Evolutionary conservation across 2,888 invertebrate species (phyloP).

Genomic region (Pseudococcus viburni): DNA sequence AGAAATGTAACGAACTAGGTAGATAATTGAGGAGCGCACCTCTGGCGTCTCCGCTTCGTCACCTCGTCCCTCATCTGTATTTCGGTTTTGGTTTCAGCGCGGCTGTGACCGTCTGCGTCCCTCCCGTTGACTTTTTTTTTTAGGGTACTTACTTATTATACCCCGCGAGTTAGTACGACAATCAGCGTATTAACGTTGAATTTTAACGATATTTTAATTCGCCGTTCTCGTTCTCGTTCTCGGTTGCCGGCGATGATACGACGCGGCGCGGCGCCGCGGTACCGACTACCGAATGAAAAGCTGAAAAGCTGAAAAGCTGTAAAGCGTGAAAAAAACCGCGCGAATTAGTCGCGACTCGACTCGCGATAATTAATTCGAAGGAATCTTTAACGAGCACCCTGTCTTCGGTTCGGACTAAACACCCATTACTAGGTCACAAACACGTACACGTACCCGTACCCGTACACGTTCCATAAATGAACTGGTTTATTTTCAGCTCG

Average conservation of each 20-base stretch:
- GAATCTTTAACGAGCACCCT: slow-evolving; percentile 7
- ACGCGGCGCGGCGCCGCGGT: too few relatives aligned
- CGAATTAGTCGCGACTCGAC: background rate
- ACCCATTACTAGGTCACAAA: slow-evolving; percentile 14
- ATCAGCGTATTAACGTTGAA: background rate
- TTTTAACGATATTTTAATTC: slow-evolving; percentile 5
- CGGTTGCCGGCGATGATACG: too few relatives aligned
- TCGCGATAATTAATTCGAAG: background rate
- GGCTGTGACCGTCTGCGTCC: background rate
- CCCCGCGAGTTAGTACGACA: background rate
- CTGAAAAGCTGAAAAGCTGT: background rate
- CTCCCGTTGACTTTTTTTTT: background rate
- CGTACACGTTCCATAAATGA: background rate
- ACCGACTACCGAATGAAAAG: background rate
- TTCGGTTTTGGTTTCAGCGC: background rate
- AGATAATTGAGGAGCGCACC: background rate
- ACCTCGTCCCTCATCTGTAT: background rate
- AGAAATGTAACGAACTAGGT: background rate
- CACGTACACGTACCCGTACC: background rate
- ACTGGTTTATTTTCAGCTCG: slow-evolving; percentile 4
- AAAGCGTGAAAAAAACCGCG: background rate
- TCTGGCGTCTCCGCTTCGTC: background rate
- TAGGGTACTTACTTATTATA: background rate
- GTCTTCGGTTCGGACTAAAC: slow-evolving; percentile 14
- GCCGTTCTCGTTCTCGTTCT: background rate